Conservation (phyloP, 2,797 vertebrate species). For the Sus cebifrons region DNA sequence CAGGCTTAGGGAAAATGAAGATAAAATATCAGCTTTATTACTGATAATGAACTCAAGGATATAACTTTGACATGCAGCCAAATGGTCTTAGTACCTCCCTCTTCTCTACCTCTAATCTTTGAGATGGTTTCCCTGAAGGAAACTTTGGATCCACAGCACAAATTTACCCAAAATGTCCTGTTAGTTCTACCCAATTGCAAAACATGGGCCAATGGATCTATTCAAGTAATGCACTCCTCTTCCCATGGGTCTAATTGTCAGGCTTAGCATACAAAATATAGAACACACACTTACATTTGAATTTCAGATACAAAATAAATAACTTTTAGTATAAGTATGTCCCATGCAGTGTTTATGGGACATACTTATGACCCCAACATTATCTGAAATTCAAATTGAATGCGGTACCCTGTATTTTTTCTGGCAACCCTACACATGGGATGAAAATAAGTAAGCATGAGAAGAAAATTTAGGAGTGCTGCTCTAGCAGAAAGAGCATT, state of each 20-base stretch:
- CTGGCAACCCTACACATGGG: neutral
- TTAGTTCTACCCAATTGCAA: constrained; percentile 59
- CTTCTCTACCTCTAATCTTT: neutral
- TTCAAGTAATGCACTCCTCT: constrained; percentile 35
- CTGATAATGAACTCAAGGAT: constrained; percentile 24
- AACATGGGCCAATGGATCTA: neutral
- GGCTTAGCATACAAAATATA: constrained; percentile 53
- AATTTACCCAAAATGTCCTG: neutral
- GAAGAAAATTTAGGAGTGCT: constrained; percentile 32
- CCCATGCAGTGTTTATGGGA: neutral
- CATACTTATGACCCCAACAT: constrained; percentile 1
- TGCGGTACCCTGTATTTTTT: constrained; percentile 12
- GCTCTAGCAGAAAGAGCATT: neutral
- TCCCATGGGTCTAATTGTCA: neutral
- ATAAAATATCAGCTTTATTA: constrained; percentile 48
- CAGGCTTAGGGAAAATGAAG: constrained; percentile 46
- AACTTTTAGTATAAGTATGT: constrained; percentile 12
- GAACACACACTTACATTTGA: constrained; percentile 44
- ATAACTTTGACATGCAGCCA: neutral
- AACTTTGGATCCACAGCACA: neutral
- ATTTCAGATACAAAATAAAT: constrained; percentile 60
- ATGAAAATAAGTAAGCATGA: constrained; percentile 6
- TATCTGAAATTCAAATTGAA: constrained; percentile 3
- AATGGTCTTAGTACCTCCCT: constrained; percentile 24
- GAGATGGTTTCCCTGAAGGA: neutral